phyloP scores from a whole-genome alignment of 1,140 invertebrate genomes.

The Kradibia gibbosae region DNA sequence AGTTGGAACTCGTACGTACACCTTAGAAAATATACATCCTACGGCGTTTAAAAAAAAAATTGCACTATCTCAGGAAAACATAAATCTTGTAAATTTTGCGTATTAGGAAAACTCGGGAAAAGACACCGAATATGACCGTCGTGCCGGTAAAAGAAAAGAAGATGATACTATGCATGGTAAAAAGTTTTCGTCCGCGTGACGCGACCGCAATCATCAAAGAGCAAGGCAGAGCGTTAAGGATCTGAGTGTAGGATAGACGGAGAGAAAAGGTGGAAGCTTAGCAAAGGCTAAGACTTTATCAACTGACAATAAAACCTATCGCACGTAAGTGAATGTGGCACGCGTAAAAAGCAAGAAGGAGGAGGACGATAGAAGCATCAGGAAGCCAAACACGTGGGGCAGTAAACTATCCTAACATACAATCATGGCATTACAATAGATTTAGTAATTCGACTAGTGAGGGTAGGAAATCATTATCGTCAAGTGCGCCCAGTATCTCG shows the following conservation, averaged over 20 bases:
- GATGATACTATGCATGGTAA: conserved; percentile 47
- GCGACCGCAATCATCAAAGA: conserved; percentile 24
- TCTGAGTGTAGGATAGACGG: no score
- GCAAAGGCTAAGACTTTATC: conserved; percentile 13
- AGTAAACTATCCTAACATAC: conserved; percentile 35
- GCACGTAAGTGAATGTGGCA: conserved; percentile 13
- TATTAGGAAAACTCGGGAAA: conserved; percentile 44
- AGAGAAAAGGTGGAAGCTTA: background rate
- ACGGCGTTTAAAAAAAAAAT: conserved; percentile 9
- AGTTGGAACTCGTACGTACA: conserved; percentile 22
- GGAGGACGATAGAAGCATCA: background rate
- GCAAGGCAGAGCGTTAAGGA: background rate
- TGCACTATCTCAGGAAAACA: conserved; percentile 34
- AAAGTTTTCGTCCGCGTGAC: conserved; percentile 19
- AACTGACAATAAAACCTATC: conserved; percentile 46
- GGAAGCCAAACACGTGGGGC: conserved; percentile 33
- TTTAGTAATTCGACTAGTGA: conserved; percentile 36
- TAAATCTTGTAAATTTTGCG: conserved; percentile 44
- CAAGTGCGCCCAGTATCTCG: background rate
- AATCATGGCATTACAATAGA: conserved; percentile 34
- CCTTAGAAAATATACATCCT: conserved; percentile 27
- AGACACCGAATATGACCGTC: conserved; percentile 26
- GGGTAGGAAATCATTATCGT: conserved; percentile 39
- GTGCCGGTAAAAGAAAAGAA: conserved; percentile 36
- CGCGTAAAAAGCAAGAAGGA: conserved; percentile 14